Evolutionary conservation across 2,113 vertebrate species (phyloP).

Genomic region (Balaeniceps rex): DNA sequence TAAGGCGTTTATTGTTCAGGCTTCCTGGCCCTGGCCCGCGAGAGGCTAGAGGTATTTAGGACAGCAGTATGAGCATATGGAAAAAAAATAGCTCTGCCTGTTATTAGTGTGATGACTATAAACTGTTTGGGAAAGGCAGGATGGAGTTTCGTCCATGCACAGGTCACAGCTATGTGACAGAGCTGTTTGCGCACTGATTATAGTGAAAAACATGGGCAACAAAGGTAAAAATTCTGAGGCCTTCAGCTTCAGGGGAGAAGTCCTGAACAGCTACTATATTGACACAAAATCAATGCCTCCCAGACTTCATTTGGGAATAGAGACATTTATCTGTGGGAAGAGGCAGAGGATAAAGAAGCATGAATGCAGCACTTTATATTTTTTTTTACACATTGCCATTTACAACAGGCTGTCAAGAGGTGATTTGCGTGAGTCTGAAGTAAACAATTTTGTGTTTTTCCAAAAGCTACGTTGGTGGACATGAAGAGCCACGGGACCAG

Average conservation of each 20-base stretch:
- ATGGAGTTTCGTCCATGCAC: not conserved
- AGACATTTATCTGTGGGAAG: not conserved
- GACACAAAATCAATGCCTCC: not conserved
- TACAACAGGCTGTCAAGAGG: not conserved
- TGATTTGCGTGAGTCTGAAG: not conserved
- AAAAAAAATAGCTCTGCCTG: not conserved
- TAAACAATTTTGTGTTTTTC: not conserved
- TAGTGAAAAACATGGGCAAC: not conserved
- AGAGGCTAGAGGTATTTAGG: conserved; percentile 4
- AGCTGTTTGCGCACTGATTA: not conserved
- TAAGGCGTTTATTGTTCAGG: not conserved
- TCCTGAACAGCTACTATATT: not conserved
- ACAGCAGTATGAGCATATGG: not conserved
- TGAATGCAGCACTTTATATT: not conserved
- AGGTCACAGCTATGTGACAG: not conserved
- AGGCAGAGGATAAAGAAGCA: not conserved
- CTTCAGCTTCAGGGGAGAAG: not conserved
- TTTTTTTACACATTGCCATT: not conserved
- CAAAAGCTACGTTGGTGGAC: not conserved
- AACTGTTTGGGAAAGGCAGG: not conserved
- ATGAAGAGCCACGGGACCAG: rapidly evolving
- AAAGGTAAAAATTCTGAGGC: not conserved
- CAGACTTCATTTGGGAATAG: not conserved
- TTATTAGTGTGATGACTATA: not conserved
- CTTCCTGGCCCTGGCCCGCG: not conserved